Base-by-base conservation (phyloP, 2,888 invertebrate species). In the Gasteruption jaculator region DNA sequence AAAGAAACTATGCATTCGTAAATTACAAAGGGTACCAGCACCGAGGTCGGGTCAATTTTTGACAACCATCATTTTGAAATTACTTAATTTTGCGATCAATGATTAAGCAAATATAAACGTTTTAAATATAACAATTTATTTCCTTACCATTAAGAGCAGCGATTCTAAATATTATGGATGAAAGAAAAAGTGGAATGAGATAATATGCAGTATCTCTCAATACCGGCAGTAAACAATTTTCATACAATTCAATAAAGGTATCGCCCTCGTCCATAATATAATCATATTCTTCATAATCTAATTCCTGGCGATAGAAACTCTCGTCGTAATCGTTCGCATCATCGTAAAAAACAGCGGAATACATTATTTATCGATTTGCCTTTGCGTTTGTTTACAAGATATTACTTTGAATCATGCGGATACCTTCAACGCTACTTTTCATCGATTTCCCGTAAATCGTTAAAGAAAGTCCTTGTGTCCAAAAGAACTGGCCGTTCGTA, bases 191-290 rank as follows among this genome's bases (percentile, higher is more conserved):
- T 15, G 70, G 68, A 3, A 63, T 7, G 16, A 70, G 49, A 49
- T 68, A 63, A 30, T 49, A 48, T 11, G 54, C 45, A 15, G 67
- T 67, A 16, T 63, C 65, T 10, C 51, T 52, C 30, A 69, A 22
- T 27, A 65, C 65, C 8, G 68, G 66, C 10, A 34, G 38, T 20
- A 70, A 52, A 46, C 70, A 70, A 47, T 65, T 57, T 12, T 64
- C 44, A 32, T 62, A 67, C 10, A 69, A 40, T 41, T 66, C 64
- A 2, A 43, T 10, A 18, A 67, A 30, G 8, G 54, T 60, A 49
- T 68, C 68, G 32, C 41, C 49, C 10, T 58, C 53, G 3, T 38
- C 31, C 33, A 63, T 55, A 10, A 58, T 59, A 25, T 56, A 49
- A 38, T 58, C 56, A 22, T 61, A 65, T 24, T 69, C 68, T 35